Evolutionary conservation across 1,140 invertebrate genomes (phyloP), one percentile per base, ranked within the genome.

Genomic region (Apocrypta bakeri): DNA sequence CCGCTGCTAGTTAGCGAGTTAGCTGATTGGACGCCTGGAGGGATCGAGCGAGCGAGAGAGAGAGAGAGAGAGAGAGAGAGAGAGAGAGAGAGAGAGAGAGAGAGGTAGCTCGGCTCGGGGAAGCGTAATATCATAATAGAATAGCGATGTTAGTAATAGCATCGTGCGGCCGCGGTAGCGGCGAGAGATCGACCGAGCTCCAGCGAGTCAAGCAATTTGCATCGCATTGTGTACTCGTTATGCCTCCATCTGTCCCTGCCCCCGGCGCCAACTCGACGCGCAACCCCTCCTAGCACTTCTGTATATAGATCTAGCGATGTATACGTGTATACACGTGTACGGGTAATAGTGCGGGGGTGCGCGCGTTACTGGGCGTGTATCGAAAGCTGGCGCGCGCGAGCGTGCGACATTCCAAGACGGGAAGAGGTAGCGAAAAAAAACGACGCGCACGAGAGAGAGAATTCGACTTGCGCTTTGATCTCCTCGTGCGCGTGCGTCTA

Each of bases 61-160:
- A 84, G 88, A 86, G 79, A 6, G 85, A 71, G 80, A 79, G 81
- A 81, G 77, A 77, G 84, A 83, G 86, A 27, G 64, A 29, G n/a
- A 14, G 66, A 29, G 88, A 86, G 79, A 6, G 85, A 71, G 80
- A 79, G 81, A 81, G 77, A 77, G 83, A 83, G 85, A 29, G 27
- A 31, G 7, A 21, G 3, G 68, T 14, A 69, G 78, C 85, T 76
- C 82, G 82, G 82, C 87, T 88, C 89, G 86, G 87, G 87, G 86
- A 89, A 87, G 85, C 86, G 86, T 91, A 90, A 91, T 90, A 86
- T 89, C 86, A 89, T 92, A 92, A 92, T 91, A 89, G 89, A 90
- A 91, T 92, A 92, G 90, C 89, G 89, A 92, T 90, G 90, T 92
- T 91, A 92, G 90, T 90, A 91, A 91, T 91, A 90, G 87, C 88